These are phyloP conservation scores for Tretioscincus oriximinensis DNA, from an alignment of 2,113 vertebrate genomes.

Conservation along the genomic window DNA sequence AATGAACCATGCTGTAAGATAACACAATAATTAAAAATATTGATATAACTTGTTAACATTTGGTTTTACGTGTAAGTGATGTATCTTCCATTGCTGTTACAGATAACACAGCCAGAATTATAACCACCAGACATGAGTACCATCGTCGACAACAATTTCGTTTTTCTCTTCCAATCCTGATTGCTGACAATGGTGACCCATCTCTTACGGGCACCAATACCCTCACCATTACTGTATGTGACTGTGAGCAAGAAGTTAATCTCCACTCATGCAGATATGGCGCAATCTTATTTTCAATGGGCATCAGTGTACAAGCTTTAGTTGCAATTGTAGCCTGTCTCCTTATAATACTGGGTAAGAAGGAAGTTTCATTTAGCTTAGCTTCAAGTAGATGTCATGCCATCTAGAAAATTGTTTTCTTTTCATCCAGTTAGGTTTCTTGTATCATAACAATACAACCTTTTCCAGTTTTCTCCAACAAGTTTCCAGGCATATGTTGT, in stretches of 20 bases:
- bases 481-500: no score
- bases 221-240: constrained; percentile 84
- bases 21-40: no score
- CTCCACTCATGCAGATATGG: constrained; percentile 71
- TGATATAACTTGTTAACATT: neutral
- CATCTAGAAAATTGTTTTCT: no score
- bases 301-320: constrained; percentile 77
- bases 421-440: no score
- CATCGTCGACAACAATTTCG: constrained; percentile 75
- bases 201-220: constrained; percentile 85
- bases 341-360: constrained; percentile 82
- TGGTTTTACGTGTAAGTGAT: no score
- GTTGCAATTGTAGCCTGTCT: constrained; percentile 78
- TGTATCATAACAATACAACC: no score
- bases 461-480: no score
- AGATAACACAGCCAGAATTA: constrained; percentile 91
- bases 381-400: no score
- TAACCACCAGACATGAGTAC: constrained; percentile 82
- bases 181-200: constrained; percentile 85
- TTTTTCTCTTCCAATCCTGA: constrained; percentile 82
- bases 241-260: constrained; percentile 76
- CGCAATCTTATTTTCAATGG: constrained; percentile 76
- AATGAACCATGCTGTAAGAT: no score
- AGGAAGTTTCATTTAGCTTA: neutral
- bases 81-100: constrained; percentile 47